Percentiles rank a stretch among this genome's conserved stretches.
These are phyloP conservation scores for Lithobates sylvaticus DNA, from an alignment of 2,797 vertebrate genomes.

Conservation along the genomic window DNA sequence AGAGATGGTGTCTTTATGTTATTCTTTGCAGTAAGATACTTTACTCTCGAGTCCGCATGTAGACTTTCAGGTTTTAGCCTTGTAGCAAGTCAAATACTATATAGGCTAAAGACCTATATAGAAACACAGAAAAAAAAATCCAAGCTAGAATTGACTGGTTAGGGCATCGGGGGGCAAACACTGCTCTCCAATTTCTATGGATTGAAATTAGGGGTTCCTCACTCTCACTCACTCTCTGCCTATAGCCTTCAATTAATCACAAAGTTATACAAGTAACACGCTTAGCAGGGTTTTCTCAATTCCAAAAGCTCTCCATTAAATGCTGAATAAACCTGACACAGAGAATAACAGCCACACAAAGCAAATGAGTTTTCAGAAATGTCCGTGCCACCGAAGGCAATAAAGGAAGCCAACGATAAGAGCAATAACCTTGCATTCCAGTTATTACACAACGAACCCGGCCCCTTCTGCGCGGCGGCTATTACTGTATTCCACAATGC, in stretches of 20 bases:
- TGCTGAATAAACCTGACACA: constrained; percentile 37
- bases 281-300: neutral
- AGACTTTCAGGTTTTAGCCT: too few species aligned
- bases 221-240: neutral
- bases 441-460: constrained; percentile 36
- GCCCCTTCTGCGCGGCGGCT: constrained; percentile 24
- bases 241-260: neutral
- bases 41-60: too few species aligned
- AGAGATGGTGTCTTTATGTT: too few species aligned
- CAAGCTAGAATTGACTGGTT: too few species aligned
- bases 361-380: constrained; percentile 28
- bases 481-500: constrained; percentile 47
- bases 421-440: constrained; percentile 47
- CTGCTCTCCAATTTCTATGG: too few species aligned
- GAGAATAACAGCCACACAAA: constrained; percentile 34
- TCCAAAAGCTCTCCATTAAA: constrained; percentile 23
- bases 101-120: too few species aligned
- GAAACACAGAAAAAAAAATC: too few species aligned
- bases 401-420: constrained; percentile 11
- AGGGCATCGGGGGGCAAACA: too few species aligned
- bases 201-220: too few species aligned
- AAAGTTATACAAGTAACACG: constrained; percentile 6
- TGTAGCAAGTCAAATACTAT: too few species aligned
- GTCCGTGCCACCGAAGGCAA: constrained; percentile 32
- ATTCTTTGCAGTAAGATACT: too few species aligned